These are phyloP conservation scores for Mobula hypostoma DNA, from an alignment of 2,113 vertebrate species.

Conservation along the genomic window DNA sequence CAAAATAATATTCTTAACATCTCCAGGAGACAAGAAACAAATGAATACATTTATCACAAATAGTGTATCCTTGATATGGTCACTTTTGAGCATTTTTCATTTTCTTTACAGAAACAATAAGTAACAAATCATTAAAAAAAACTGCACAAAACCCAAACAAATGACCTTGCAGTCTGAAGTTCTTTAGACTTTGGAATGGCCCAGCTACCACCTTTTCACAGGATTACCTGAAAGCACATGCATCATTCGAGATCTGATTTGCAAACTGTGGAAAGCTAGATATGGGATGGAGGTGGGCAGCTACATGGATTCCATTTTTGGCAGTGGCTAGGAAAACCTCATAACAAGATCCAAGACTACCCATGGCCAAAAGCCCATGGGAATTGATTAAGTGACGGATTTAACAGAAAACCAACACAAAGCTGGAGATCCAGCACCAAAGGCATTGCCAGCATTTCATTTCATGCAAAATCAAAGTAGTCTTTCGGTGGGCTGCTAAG, in stretches of 20 bases:
- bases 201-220: background rate
- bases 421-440: background rate
- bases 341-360: background rate
- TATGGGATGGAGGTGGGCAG: background rate
- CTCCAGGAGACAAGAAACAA: background rate
- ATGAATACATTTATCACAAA: background rate
- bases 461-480: background rate
- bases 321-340: background rate
- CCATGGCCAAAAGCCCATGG: background rate
- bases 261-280: background rate
- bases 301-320: background rate
- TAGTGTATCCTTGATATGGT: too few relatives aligned
- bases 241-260: background rate
- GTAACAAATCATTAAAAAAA: background rate
- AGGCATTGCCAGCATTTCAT: background rate
- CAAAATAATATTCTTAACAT: background rate
- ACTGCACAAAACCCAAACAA: background rate
- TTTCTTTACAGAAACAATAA: background rate
- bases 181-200: background rate
- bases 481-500: background rate
- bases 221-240: background rate
- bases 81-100: background rate
- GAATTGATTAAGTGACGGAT: background rate
- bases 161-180: background rate
- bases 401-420: background rate